A percentile compares a stretch with the other conserved stretches of the same genome.
Conservation (phyloP, 2,113 vertebrate genomes). For the Gallinago paraguaiae region DNA sequence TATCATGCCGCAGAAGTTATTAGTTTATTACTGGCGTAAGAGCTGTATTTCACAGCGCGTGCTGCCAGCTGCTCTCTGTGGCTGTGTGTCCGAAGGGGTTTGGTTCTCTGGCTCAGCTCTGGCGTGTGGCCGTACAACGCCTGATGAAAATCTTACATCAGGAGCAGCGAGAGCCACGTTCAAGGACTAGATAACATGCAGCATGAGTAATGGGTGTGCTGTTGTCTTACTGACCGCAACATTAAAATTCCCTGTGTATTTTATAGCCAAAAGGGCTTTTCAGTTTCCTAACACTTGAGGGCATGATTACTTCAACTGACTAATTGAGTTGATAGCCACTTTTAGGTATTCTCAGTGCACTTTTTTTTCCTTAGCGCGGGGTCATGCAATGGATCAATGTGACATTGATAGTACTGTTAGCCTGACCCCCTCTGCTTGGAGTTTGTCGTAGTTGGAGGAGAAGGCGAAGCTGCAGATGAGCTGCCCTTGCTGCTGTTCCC, state of each 20-base stretch:
- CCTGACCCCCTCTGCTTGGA: neutral
- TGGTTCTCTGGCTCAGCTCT: neutral
- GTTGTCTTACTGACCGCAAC: neutral
- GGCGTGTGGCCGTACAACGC: neutral
- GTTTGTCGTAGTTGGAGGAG: neutral
- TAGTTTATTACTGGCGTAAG: constrained; percentile 11
- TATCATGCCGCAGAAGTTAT: constrained; percentile 45
- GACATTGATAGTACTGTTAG: neutral
- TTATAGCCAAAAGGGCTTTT: constrained; percentile 25
- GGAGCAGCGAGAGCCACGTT: neutral
- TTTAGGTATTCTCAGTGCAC: neutral
- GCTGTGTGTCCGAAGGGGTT: neutral
- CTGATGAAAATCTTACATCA: neutral
- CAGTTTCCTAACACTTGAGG: constrained; percentile 34
- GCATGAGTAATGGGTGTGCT: neutral
- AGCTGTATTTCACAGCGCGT: neutral
- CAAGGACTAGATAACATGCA: neutral
- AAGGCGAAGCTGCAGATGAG: neutral
- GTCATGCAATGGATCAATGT: neutral
- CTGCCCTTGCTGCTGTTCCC: neutral
- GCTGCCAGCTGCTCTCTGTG: neutral
- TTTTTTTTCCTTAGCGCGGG: neutral
- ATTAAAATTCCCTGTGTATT: neutral
- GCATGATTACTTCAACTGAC: constrained; percentile 21
- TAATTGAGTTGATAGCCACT: constrained; percentile 3